phyloP scores from a whole-genome alignment of 2,888 invertebrate species.

The Aleiodes alternator region DNA sequence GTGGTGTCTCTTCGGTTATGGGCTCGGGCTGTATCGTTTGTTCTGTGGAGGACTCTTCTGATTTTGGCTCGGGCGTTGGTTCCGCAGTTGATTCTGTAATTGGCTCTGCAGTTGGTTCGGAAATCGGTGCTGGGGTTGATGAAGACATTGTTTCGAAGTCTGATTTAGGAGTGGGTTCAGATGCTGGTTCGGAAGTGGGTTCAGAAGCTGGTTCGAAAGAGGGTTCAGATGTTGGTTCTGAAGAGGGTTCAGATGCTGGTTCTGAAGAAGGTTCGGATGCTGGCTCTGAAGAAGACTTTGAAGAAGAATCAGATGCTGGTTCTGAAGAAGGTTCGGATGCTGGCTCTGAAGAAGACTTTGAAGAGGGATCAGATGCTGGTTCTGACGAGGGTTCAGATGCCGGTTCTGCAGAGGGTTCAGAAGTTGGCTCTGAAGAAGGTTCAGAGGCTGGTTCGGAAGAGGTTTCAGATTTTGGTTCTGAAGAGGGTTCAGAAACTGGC shows the following conservation, averaged over 20 bases:
- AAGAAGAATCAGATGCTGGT: conserved; percentile 45
- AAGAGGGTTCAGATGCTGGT: conserved; percentile 52
- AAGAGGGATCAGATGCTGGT: conserved; percentile 57
- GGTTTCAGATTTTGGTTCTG: conserved; percentile 58
- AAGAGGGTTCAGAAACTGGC: conserved; percentile 65
- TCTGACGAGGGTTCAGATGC: conserved; percentile 65
- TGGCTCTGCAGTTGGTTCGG: conserved; percentile 49
- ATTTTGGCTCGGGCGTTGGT: conserved; percentile 64
- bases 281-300: conserved; percentile 62
- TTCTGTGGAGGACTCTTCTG: conserved; percentile 64
- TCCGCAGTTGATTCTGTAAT: conserved; percentile 62
- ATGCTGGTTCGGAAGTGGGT: conserved; percentile 65
- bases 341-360: conserved; percentile 70
- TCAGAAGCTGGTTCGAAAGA: conserved; percentile 62
- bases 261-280: conserved; percentile 36
- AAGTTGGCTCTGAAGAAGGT: conserved; percentile 45
- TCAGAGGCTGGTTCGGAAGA: conserved; percentile 61
- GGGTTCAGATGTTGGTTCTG: conserved; percentile 61
- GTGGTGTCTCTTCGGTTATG: conserved; percentile 56
- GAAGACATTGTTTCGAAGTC: too few relatives aligned
- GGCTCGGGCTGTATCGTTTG: conserved; percentile 66
- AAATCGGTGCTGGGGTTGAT: too few relatives aligned
- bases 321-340: conserved; percentile 59
- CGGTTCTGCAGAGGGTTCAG: conserved; percentile 61
- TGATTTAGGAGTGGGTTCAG: conserved; percentile 59